Evolutionary conservation across 2,797 vertebrate genomes (phyloP).

Genomic region (Lacerta agilis): DNA sequence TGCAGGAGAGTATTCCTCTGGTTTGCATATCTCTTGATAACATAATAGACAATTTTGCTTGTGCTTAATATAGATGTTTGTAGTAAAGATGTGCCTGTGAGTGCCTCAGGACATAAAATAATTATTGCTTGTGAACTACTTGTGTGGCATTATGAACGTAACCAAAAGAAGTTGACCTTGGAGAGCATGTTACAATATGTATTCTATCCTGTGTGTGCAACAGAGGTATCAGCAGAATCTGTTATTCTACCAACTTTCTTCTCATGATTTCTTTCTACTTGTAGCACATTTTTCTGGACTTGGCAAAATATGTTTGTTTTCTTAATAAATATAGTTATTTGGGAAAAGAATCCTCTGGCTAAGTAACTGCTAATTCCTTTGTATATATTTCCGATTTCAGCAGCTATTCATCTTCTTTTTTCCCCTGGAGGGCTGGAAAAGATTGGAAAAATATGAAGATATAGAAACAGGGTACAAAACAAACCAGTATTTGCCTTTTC

Average conservation of each 20-base stretch:
- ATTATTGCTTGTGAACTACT: background rate
- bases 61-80: background rate
- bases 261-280: background rate
- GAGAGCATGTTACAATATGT: background rate
- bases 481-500: background rate
- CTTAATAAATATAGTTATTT: constrained; percentile 6
- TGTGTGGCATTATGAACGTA: background rate
- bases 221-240: background rate
- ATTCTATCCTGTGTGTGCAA: background rate
- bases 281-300: background rate
- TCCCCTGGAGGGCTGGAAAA: background rate
- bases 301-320: background rate
- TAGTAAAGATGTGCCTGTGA: background rate
- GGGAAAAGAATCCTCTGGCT: background rate
- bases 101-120: background rate
- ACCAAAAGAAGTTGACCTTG: background rate
- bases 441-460: background rate
- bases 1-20: background rate
- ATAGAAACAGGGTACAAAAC: background rate
- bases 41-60: background rate
- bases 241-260: background rate
- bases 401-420: background rate
- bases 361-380: background rate
- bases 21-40: background rate
- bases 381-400: background rate